A percentile compares a stretch with the other conserved stretches of the same genome.
Evolutionary conservation across 2,888 invertebrate genomes (phyloP).

Genomic region (Spilarctia lutea): DNA sequence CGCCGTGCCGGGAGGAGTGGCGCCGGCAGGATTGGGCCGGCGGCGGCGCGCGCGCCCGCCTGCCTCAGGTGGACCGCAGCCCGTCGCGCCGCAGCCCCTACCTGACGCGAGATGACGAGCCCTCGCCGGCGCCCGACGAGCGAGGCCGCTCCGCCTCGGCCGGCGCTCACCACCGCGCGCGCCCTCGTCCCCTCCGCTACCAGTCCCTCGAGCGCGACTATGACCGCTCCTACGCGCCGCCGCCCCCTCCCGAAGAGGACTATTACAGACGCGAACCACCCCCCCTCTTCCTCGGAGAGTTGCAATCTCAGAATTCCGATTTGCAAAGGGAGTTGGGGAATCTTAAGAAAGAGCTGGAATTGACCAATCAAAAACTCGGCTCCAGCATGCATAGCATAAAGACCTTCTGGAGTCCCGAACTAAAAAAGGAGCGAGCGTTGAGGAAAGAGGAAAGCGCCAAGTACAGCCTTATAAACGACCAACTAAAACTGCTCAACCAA

Average conservation of each 20-base stretch:
- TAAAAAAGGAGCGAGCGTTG: slow-evolving; percentile 98
- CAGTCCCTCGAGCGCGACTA: slow-evolving; percentile 93
- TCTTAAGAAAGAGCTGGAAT: slow-evolving; percentile 96
- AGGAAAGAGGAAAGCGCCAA: slow-evolving; percentile 99
- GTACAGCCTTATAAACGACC: slow-evolving; percentile 98
- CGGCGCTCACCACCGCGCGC: slow-evolving; percentile 91
- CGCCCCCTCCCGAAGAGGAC: slow-evolving; percentile 91
- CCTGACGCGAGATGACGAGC: slow-evolving; percentile 93
- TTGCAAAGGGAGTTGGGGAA: slow-evolving; percentile 96
- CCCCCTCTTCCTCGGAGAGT: slow-evolving; percentile 92
- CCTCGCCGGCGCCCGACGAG: slow-evolving; percentile 93
- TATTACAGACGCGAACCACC: slow-evolving; percentile 86
- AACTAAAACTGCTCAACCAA: slow-evolving; percentile 97
- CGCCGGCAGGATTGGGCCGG: slow-evolving; percentile 83
- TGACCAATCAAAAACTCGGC: slow-evolving; percentile 98
- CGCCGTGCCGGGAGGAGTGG: slow-evolving; percentile 84
- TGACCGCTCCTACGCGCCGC: slow-evolving; percentile 95
- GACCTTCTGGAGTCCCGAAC: slow-evolving; percentile 99
- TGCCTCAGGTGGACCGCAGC: slow-evolving; percentile 96
- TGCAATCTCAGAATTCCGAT: slow-evolving; percentile 97
- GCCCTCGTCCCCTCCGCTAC: slow-evolving; percentile 91
- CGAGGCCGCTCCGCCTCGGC: slow-evolving; percentile 91
- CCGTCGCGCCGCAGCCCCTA: slow-evolving; percentile 94
- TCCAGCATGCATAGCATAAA: slow-evolving; percentile 99
- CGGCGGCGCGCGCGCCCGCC: slow-evolving; percentile 86